Base-by-base conservation (phyloP, 2,113 vertebrate genomes). In the Xenopus borealis region DNA sequence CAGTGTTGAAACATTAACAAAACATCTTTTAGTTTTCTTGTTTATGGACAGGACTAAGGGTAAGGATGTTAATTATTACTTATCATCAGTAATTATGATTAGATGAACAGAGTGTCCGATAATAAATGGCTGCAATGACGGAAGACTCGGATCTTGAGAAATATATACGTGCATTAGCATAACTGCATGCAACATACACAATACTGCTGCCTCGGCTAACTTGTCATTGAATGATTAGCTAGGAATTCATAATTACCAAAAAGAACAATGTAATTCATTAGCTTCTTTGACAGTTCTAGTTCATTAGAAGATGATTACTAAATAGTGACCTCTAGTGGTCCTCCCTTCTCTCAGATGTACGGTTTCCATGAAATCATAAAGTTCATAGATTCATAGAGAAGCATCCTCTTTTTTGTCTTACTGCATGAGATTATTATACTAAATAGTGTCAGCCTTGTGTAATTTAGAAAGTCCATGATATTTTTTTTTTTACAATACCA, bases 181-280 rank as follows among this genome's bases (percentile, higher is more conserved):
- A 94, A 92, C 85, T 86, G 84, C 88, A 91, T 90, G 89, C 85
- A 90, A 90, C 89, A 82, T 89, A 88, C 85, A 85, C 81, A 87
- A 88, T 88, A 84, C 83, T 17, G 80, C 81, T 86, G 90, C 87
- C 87, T 87, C 83, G 83, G 87, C 89, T 87, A 86, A 88, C 90
- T 86, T 95, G 95, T 94, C 95, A 93, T 85, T 95, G 94, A 97
- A 89, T 89, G 95, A 98, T 98, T 96, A 95, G 94, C 91, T 82
- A 90, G 82, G 94, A 98, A 98, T 97, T 92, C 92, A 94, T 95
- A 98, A 97, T 95, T 94, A 95, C 93, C 89, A 85, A 90, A 92
- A 89, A 86, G 86, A 85, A 91, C 88, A 84, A 81, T 83, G 86
- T 92, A 93, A 96, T 96, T 95, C 94, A 94, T 93, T 92, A 92